A percentile compares a stretch with the other conserved stretches of the same genome.
Evolutionary conservation across 2,888 invertebrate species (phyloP).

Genomic region (Limnephilus lunatus): DNA sequence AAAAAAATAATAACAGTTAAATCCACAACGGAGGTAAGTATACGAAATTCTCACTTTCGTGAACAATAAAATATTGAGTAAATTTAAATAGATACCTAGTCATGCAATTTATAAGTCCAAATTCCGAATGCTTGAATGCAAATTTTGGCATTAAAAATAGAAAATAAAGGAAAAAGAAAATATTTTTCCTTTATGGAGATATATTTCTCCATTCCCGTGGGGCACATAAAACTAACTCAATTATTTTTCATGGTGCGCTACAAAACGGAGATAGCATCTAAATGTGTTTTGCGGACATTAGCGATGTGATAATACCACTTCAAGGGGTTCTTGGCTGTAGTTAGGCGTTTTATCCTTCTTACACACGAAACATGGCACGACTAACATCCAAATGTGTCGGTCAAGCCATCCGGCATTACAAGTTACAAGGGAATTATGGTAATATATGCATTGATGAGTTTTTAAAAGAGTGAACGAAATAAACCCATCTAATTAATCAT

Average conservation of each 20-base stretch:
- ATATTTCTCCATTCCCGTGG: background rate
- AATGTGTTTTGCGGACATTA: constrained; percentile 8
- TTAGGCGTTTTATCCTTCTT: background rate
- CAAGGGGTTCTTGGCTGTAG: background rate
- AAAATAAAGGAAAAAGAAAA: background rate
- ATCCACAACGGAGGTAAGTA: too few species aligned
- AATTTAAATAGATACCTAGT: background rate
- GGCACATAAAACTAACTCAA: background rate
- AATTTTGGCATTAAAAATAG: background rate
- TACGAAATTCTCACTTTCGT: too few species aligned
- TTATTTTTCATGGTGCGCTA: constrained; percentile 12
- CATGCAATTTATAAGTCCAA: background rate
- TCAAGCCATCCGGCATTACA: background rate
- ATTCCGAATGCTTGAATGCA: background rate
- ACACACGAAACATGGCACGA: background rate
- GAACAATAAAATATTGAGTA: too few species aligned
- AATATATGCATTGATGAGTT: background rate
- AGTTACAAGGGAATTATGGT: background rate
- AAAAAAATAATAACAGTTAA: too few species aligned
- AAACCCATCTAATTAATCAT: background rate
- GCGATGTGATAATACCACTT: background rate
- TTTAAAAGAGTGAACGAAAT: background rate
- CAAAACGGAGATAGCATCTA: background rate
- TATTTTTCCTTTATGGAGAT: background rate
- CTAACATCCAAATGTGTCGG: background rate